Evolutionary conservation across 2,888 invertebrate genomes (phyloP), one percentile per base, ranked within the genome.

Genomic region (Heterodera filipjevi): DNA sequence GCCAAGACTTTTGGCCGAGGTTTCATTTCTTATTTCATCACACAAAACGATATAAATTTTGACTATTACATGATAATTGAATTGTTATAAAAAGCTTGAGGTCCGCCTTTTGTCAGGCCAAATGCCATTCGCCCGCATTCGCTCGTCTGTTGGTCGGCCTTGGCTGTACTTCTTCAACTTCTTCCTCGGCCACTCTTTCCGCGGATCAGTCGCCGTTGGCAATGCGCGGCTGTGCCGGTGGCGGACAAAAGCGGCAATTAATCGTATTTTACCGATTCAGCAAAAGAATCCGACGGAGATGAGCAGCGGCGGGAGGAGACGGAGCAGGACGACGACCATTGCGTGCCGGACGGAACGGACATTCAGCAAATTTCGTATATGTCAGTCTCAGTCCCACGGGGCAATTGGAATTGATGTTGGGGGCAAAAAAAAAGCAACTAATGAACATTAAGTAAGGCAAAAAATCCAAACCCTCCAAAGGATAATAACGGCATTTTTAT

Each of bases 301-400:
- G 59, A 6, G 59, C 27, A n/a, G 59, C 59, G n/a, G 59, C 8
- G 22, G 1, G 10, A 3, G 22, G 59, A n/a, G n/a, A 27, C 16
- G n/a, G n/a, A n/a, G n/a, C n/a, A 59, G 59, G 46, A 14, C 10
- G 80, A 79, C 32, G 80, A 80, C 32, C 80, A 80, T 53, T 79
- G 79, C 39, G 80, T 80, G 16, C 80, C 80, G 46, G 80, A 80
- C 66, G 80, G 80, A 16, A 66, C 80, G 22, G 80, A 80, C 39
- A 73, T 80, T 33, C 78, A 77, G 39, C 70, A 79, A 32, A 80
- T 80, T 32, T 80, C 80, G 5, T 79, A 80, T 59, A 74, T 80
- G 80, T 80, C 32, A 79, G 46, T n/a, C n/a, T n/a, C n/a, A n/a
- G n/a, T n/a, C n/a, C 22, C 22, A n/a, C 39, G 30, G 16, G 46